phyloP scores from a whole-genome alignment of 1,140 invertebrate genomes.

The Vollenhovia emeryi region DNA sequence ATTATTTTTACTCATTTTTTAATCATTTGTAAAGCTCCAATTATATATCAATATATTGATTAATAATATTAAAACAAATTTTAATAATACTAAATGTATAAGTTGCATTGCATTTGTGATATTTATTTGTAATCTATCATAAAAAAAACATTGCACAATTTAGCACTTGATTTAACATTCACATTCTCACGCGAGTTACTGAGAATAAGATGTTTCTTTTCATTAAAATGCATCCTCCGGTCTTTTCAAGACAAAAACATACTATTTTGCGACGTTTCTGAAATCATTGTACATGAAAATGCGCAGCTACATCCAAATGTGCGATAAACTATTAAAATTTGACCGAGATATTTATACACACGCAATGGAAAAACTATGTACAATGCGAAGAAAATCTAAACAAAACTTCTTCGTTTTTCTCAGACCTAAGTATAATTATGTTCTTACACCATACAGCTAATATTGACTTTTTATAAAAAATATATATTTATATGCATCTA shows the following conservation, averaged over 20 bases:
- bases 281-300: constrained; percentile 68
- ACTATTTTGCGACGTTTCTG: constrained; percentile 61
- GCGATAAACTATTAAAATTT: constrained; percentile 64
- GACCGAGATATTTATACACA: constrained; percentile 55
- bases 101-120: background rate
- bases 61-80: background rate
- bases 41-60: background rate
- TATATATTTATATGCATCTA: constrained; percentile 67
- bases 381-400: constrained; percentile 64
- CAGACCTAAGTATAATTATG: constrained; percentile 15
- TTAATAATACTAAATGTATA: constrained; percentile 11
- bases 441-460: constrained; percentile 59
- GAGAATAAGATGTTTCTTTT: background rate
- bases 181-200: background rate
- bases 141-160: background rate
- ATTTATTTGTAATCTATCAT: background rate
- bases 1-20: background rate
- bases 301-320: constrained; percentile 51
- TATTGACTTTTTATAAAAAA: constrained; percentile 72
- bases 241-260: constrained; percentile 60
- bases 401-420: constrained; percentile 19
- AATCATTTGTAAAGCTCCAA: background rate
- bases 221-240: constrained; percentile 57
- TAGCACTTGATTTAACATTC: background rate
- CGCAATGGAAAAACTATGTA: constrained; percentile 74